Percentiles rank a stretch among this genome's conserved stretches.
Evolutionary conservation across 2,797 vertebrate species (phyloP).

Genomic region (Dryobates pubescens): DNA sequence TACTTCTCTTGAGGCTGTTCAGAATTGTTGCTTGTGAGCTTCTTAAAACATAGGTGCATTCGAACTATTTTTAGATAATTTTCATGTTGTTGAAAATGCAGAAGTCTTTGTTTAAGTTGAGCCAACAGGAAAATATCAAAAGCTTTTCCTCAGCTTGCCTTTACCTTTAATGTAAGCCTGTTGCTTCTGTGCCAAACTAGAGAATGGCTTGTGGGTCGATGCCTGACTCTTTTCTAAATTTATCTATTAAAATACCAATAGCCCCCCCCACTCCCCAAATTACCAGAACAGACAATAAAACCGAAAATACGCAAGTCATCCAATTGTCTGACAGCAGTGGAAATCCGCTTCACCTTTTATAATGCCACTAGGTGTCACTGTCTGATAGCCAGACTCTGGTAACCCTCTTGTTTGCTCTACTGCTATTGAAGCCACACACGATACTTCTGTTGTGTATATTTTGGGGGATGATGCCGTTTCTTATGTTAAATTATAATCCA

Average conservation of each 20-base stretch:
- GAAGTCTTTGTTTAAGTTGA: neutral
- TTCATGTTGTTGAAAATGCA: neutral
- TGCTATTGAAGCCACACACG: rapidly evolving
- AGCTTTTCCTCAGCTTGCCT: neutral
- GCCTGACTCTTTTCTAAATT: neutral
- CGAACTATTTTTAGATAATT: neutral
- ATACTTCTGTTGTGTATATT: rapidly evolving
- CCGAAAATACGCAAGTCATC: neutral
- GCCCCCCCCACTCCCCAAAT: neutral
- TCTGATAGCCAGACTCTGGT: neutral
- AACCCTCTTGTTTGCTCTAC: neutral
- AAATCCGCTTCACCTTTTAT: neutral
- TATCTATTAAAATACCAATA: neutral
- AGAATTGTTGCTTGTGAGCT: neutral
- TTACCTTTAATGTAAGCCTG: neutral
- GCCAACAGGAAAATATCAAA: neutral
- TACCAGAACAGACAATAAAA: neutral
- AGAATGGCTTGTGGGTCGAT: neutral
- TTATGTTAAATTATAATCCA: neutral
- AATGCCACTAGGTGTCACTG: conserved; percentile 45
- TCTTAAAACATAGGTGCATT: neutral
- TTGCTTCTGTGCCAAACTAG: neutral
- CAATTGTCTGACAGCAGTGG: rapidly evolving
- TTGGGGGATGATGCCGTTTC: neutral
- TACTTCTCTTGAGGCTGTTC: neutral